Evolutionary conservation across 1,140 invertebrate species (phyloP), one percentile per base, ranked within the genome.

Genomic region (Drosophila truncata): DNA sequence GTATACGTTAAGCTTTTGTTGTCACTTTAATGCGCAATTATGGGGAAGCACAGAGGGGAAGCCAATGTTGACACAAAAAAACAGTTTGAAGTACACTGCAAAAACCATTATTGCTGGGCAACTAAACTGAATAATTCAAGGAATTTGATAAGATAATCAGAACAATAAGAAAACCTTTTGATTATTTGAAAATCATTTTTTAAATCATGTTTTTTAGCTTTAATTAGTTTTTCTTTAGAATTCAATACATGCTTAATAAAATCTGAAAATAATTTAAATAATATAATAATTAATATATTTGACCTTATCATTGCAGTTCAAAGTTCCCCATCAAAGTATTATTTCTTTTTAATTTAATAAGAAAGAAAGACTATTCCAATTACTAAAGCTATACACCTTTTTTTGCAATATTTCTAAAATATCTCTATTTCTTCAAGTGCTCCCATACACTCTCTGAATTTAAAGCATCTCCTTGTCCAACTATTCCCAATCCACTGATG

Each of bases 21-120:
- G 50, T 72, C 50, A 29, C 39, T 66, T 66, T 81, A 65, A 77
- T 70, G 59, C 55, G 37, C 50, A 79, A 69, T 75, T 69, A 57
- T 27, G 5, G 52, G 13, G 4, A n/a, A 18, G 13, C 8, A 29
- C 5, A n/a, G 9, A 39, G 11, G 67, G 1, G 25, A 59, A 66
- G 63, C 49, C 66, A 66, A 54, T 47, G 39, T 39, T 23, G 49
- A 31, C 31, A 31, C 25, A 69, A 55, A n/a, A 47, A 57, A 25
- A 13, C 29, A 37, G n/a, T 18, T 27, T 10, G n/a, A 4, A 14
- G n/a, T 46, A n/a, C 62, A 64, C 62, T 59, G 16, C 27, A 0
- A 18, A 44, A n/a, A 63, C 8, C 14, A 35, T n/a, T 37, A 16
- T 23, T 25, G 14, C 6, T 11, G 11, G 18, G 7, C 13, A 9